phyloP scores from a whole-genome alignment of 2,888 invertebrate genomes.

The Agrochola circellaris region DNA sequence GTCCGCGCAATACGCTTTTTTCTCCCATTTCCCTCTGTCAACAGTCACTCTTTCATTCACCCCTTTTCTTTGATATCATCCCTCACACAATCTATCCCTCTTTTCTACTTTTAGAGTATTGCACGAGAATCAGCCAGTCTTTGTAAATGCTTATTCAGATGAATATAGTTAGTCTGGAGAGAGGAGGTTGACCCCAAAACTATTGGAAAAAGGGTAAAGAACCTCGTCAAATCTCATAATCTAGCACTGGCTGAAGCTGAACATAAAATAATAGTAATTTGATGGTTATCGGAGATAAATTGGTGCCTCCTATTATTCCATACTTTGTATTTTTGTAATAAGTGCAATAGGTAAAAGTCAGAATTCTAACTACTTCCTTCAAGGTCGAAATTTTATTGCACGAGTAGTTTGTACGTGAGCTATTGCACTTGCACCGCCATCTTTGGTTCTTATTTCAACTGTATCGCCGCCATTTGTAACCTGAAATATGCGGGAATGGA shows the following conservation, averaged over 20 bases:
- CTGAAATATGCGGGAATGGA: slow-evolving; percentile 34
- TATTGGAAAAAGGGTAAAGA: neutral
- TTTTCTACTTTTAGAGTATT: neutral
- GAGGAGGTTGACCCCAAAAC: neutral
- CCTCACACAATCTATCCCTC: too few relatives aligned
- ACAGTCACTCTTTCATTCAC: neutral
- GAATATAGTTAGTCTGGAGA: slow-evolving; percentile 1
- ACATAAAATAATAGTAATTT: neutral
- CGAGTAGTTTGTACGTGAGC: slow-evolving; percentile 7
- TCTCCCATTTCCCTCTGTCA: neutral
- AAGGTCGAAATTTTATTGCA: slow-evolving; percentile 20
- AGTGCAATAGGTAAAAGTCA: slow-evolving; percentile 1
- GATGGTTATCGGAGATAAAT: neutral
- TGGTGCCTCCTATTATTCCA: neutral
- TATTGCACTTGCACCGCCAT: slow-evolving; percentile 19
- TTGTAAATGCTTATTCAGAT: neutral
- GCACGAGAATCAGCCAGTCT: neutral
- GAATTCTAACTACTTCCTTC: slow-evolving; percentile 18
- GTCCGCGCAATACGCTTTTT: too few relatives aligned
- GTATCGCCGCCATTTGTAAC: slow-evolving; percentile 44
- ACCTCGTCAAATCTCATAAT: neutral
- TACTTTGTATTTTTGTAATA: neutral
- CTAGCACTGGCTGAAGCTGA: neutral
- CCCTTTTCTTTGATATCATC: neutral
- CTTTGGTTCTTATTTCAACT: slow-evolving; percentile 35